Evolutionary conservation across 2,888 invertebrate genomes (phyloP), one percentile per base, ranked within the genome.

Genomic region (Alcis repandata): DNA sequence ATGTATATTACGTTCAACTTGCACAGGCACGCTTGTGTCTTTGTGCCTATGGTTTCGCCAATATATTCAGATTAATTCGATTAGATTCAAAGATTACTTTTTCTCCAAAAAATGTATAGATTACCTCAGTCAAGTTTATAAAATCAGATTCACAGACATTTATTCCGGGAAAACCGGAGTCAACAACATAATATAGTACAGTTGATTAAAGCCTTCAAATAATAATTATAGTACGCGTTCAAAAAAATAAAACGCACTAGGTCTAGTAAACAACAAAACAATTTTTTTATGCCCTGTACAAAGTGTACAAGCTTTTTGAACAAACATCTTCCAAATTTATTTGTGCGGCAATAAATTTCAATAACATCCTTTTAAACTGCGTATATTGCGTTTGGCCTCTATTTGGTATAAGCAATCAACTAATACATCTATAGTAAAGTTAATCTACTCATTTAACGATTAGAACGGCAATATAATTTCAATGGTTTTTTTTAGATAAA

Each of bases 331-430:
- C 15, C 17, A 49, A 49, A 48, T 32, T 1, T 32, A 32, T 46
- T 11, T 46, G 15, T 15, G 22, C 9, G 20, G 8, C 15, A 10
- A 27, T 40, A 40, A 40, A 40, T n/a, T 8, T 48, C 8, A 27
- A 45, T 22, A 45, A 27, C 46, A 22, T 48, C 32, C n/a, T 49
- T 49, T 32, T 15, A 32, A 32, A 32, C 32, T 49, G 48, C 48
- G 48, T 32, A 27, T 13, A 9, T 13, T 11, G 9, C 11, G n/a
- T n/a, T n/a, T n/a, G 40, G 40, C 40, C 40, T 40, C 40, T 15
- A 4, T 15, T 15, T 15, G 15, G 3, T 15, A 2, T 40, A 15
- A 40, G 2, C 15, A 15, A 40, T 40, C 7, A n/a, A 40, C 15
- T n/a, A n/a, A n/a, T n/a, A n/a, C n/a, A n/a, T n/a, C n/a, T n/a